phyloP scores from a whole-genome alignment of 2,797 vertebrate species.

The Sarcoramphus papa region DNA sequence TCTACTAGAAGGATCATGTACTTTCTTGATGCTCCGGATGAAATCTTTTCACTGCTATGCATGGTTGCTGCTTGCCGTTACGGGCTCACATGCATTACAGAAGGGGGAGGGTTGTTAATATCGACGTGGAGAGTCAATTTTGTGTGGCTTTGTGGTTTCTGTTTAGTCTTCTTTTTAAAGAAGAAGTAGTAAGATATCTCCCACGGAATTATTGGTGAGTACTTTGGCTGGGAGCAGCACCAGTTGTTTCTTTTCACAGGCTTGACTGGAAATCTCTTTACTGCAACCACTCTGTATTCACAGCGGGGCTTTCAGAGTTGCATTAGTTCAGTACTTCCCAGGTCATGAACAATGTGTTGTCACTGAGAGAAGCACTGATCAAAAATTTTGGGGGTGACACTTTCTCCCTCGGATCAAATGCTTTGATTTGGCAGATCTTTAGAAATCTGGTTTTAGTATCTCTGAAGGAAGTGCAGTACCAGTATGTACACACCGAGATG shows the following conservation, averaged over 20 bases:
- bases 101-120: conserved; percentile 33
- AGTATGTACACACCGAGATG: not conserved
- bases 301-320: not conserved
- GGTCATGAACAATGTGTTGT: not conserved
- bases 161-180: conserved; percentile 22
- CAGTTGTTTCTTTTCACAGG: not conserved
- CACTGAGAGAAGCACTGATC: not conserved
- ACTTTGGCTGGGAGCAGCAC: not conserved
- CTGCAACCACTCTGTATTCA: not conserved
- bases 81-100: conserved; percentile 31
- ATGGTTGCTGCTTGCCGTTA: conserved; percentile 50
- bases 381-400: not conserved
- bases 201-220: not conserved
- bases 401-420: not conserved
- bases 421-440: not conserved
- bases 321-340: not conserved
- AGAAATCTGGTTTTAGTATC: not conserved
- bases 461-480: not conserved
- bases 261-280: conserved; percentile 23
- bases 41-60: conserved; percentile 55
- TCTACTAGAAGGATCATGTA: conserved; percentile 47
- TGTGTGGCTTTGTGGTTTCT: conserved; percentile 60
- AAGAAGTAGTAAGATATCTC: conserved; percentile 8
- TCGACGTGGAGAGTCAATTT: not conserved
- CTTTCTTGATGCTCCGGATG: conserved; percentile 9